A percentile compares a stretch with the other conserved stretches of the same genome.
Evolutionary conservation across 2,888 invertebrate species (phyloP).

Genomic region (Megaustenia siamemsis): DNA sequence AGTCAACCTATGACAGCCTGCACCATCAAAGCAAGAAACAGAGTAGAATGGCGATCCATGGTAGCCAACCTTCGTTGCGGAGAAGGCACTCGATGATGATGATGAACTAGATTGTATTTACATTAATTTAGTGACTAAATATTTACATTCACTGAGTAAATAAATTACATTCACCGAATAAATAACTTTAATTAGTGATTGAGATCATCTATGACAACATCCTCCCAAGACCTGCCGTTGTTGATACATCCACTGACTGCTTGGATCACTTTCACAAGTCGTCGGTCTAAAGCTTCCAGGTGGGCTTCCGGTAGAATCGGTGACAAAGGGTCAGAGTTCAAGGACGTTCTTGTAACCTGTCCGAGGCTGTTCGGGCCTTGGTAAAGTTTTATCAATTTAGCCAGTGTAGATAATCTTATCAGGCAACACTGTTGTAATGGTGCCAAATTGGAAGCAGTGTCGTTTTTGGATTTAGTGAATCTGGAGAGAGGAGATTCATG

Average conservation of each 20-base stretch:
- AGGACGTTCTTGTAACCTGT: slow-evolving; percentile 86
- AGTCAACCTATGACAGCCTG: no score
- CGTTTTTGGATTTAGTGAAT: slow-evolving; percentile 28
- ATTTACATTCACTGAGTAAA: no score
- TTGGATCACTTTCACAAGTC: slow-evolving; percentile 82
- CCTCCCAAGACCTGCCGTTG: slow-evolving; percentile 55
- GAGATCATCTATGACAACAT: slow-evolving; percentile 58
- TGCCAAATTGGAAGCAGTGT: slow-evolving; percentile 86
- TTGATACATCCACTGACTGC: slow-evolving; percentile 65
- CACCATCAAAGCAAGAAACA: no score
- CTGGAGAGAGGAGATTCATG: not conserved
- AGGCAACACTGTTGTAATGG: slow-evolving; percentile 97
- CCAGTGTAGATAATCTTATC: slow-evolving; percentile 91
- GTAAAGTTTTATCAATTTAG: slow-evolving; percentile 84
- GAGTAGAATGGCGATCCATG: no score
- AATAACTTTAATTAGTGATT: slow-evolving; percentile 60
- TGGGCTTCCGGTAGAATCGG: slow-evolving; percentile 97
- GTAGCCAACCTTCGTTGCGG: no score
- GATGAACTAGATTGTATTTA: no score
- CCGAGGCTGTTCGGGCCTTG: slow-evolving; percentile 83
- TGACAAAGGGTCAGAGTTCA: slow-evolving; percentile 89
- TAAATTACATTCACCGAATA: no score
- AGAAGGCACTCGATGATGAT: no score
- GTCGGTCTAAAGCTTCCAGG: slow-evolving; percentile 91
- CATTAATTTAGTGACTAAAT: no score